Conservation (phyloP, 2,113 vertebrate species). For the Cochlearius cochlearius region DNA sequence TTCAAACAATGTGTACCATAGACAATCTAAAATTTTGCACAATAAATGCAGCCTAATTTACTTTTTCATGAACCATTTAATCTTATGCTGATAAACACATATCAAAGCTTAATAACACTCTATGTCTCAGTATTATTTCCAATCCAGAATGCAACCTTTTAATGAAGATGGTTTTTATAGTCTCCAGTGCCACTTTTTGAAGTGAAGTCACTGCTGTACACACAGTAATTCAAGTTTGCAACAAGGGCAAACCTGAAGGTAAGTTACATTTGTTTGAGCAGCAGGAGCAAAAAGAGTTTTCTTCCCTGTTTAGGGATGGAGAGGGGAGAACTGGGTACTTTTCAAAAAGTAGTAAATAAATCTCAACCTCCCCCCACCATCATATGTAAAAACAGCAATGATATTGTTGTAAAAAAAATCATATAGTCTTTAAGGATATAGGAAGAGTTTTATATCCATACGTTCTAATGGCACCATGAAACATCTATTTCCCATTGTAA, state of each 20-base stretch:
- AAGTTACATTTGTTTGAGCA: neutral
- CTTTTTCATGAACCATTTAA: neutral
- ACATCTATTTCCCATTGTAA: neutral
- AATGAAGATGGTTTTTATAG: neutral
- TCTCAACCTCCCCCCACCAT: neutral
- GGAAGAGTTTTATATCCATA: neutral
- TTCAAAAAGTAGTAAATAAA: neutral
- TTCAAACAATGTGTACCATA: neutral
- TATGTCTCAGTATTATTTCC: neutral
- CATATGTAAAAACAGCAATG: neutral
- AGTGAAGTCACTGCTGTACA: neutral
- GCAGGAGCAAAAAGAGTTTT: neutral
- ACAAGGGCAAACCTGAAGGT: neutral
- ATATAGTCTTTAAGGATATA: neutral
- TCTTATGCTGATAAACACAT: neutral
- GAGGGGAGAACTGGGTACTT: neutral
- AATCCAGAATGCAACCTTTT: neutral
- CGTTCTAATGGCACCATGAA: neutral
- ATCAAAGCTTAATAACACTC: neutral
- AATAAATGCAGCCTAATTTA: neutral
- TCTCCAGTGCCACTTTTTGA: neutral
- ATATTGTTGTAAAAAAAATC: neutral
- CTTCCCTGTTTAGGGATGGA: neutral
- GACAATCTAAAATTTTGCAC: neutral
- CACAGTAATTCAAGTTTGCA: neutral